Conservation (phyloP, 2,888 invertebrate species). For the Dryocosmus kuriphilus region DNA sequence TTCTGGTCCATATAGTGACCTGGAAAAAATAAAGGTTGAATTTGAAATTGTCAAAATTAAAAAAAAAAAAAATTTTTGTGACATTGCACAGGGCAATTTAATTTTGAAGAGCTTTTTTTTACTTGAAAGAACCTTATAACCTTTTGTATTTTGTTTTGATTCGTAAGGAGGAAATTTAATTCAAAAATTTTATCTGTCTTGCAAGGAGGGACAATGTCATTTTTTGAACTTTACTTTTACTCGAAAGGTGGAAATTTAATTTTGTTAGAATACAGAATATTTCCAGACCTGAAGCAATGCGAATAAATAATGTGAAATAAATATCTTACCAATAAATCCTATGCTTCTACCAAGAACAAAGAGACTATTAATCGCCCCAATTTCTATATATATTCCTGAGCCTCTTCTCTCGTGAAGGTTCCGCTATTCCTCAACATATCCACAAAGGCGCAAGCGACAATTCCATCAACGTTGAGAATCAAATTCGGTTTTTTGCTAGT, state of each 20-base stretch:
- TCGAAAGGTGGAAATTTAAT: too few species aligned
- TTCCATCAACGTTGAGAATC: constrained; percentile 99
- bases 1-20: constrained; percentile 99
- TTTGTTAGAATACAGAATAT: too few species aligned
- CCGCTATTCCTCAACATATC: constrained; percentile 97
- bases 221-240: too few species aligned
- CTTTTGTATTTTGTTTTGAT: too few species aligned
- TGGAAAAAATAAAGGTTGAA: constrained; percentile 63
- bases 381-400: constrained; percentile 97
- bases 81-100: too few species aligned
- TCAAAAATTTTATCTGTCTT: too few species aligned
- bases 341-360: constrained; percentile 99
- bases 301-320: constrained; percentile 30
- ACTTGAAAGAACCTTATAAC: too few species aligned
- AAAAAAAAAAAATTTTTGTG: constrained; percentile 11
- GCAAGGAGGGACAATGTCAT: too few species aligned
- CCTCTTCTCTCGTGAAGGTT: constrained; percentile 97
- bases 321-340: constrained; percentile 91
- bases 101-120: too few species aligned
- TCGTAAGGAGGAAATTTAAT: too few species aligned
- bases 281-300: background rate
- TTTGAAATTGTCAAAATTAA: background rate
- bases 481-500: constrained; percentile 99
- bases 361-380: constrained; percentile 98
- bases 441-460: constrained; percentile 98